Evolutionary conservation across 2,888 invertebrate species (phyloP), one percentile per base, ranked within the genome.

Genomic region (Diplolepis rosae): DNA sequence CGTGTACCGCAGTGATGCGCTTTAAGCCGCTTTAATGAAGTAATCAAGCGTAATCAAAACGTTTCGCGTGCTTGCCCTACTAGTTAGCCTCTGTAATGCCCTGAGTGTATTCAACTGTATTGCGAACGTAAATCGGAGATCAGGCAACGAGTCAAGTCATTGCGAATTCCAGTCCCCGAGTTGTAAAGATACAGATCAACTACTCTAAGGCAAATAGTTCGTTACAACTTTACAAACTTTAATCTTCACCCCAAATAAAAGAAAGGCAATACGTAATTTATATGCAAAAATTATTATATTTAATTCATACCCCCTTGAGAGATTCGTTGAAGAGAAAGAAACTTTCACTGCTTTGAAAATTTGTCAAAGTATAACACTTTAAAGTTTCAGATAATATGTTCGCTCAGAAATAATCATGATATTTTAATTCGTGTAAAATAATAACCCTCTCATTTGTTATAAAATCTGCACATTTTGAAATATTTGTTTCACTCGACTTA

Each of bases 1-100:
- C 61, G 39, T 39, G 61, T 22, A 61, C 61, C 39, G 39, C 61
- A 61, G 35, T 27, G 61, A 61, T 61, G 61, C 27, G 61, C 61
- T 61, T 61, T 39, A 61, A 61, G 39, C 61, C 61, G 61, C 61
- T 61, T 61, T 61, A 61, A 61, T 61, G 39, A 61, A 61, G 61
- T 61, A 61, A 61, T 61, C 61, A 61, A 61, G 39, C 61, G 61
- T 61, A 61, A 61, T 61, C 61, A 61, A 61, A 61, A 39, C 61
- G 39, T 61, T 61, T 61, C 61, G 61, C 61, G 61, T 61, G 61
- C 61, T 61, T 61, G 39, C 39, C 35, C 24, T 24, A 35, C 61
- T 61, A 61, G 61, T 61, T 61, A 61, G 61, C 61, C 61, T 61
- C n/a, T 18, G 39, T 24, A 61, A 39, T 61, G 24, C 61, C 61